Conservation (phyloP, 2,888 invertebrate genomes). For the Athetis lepigone region DNA sequence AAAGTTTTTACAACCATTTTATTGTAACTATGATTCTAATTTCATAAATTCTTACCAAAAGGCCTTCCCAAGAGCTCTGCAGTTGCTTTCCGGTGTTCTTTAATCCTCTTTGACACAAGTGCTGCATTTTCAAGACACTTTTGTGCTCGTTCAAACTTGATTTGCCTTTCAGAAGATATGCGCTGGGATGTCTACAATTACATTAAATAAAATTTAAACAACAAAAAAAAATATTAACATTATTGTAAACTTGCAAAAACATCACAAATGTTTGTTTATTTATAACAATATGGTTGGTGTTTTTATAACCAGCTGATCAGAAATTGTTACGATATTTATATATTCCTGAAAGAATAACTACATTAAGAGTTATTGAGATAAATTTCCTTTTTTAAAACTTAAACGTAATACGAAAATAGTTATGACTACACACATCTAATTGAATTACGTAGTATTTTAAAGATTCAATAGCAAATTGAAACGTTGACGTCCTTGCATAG, state of each 20-base stretch:
- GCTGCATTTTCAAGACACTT: conserved; percentile 89
- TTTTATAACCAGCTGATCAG: conserved; percentile 30
- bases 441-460: conserved; percentile 51
- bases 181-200: conserved; percentile 72
- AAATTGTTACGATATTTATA: neutral
- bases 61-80: conserved; percentile 85
- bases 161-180: conserved; percentile 83
- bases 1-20: neutral
- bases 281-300: conserved; percentile 32
- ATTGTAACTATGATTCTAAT: neutral
- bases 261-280: neutral
- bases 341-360: conserved; percentile 13
- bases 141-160: conserved; percentile 86
- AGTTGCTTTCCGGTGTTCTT: conserved; percentile 87
- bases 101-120: conserved; percentile 87
- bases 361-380: conserved; percentile 8
- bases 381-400: neutral
- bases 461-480: conserved; percentile 50
- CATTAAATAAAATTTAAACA: neutral
- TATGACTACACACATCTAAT: conserved; percentile 28
- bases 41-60: conserved; percentile 76
- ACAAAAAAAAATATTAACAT: conserved; percentile 22
- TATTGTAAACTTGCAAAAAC: neutral
- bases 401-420: conserved; percentile 12
- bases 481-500: conserved; percentile 50